These are phyloP conservation scores for Brachypteracias leptosomus DNA, from an alignment of 2,113 vertebrate species.

Conservation along the genomic window DNA sequence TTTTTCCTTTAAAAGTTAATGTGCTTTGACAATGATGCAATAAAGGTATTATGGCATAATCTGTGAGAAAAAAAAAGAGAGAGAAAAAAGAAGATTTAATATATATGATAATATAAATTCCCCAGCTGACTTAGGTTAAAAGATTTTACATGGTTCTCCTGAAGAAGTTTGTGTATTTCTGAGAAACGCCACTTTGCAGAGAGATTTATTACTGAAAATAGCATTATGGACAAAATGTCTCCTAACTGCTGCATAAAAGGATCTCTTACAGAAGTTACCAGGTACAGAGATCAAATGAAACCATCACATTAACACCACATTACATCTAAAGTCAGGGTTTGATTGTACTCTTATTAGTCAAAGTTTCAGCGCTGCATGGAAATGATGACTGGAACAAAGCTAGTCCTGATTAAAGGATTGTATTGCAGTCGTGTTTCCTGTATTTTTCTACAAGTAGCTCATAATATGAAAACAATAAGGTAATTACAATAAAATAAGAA, in stretches of 20 bases:
- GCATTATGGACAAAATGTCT: background rate
- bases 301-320: background rate
- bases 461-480: slow-evolving; percentile 76
- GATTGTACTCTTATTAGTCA: slow-evolving; percentile 12
- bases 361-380: slow-evolving; percentile 40
- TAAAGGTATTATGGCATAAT: background rate
- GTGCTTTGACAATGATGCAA: background rate
- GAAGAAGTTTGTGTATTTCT: background rate
- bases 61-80: background rate
- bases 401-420: slow-evolving; percentile 56
- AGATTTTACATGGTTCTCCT: background rate
- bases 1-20: background rate
- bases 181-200: background rate
- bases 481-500: slow-evolving; percentile 72
- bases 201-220: background rate
- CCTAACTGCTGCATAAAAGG: background rate
- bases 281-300: background rate
- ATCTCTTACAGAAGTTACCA: background rate
- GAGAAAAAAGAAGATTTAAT: background rate
- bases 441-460: slow-evolving; percentile 78
- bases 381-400: slow-evolving; percentile 67
- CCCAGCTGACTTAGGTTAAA: background rate
- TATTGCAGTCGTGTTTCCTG: slow-evolving; percentile 74
- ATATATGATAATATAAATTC: slow-evolving; percentile 18
- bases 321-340: slow-evolving; percentile 24